Evolutionary conservation across 2,888 invertebrate genomes (phyloP).

Genomic region (Brachypalpus laphriformis): DNA sequence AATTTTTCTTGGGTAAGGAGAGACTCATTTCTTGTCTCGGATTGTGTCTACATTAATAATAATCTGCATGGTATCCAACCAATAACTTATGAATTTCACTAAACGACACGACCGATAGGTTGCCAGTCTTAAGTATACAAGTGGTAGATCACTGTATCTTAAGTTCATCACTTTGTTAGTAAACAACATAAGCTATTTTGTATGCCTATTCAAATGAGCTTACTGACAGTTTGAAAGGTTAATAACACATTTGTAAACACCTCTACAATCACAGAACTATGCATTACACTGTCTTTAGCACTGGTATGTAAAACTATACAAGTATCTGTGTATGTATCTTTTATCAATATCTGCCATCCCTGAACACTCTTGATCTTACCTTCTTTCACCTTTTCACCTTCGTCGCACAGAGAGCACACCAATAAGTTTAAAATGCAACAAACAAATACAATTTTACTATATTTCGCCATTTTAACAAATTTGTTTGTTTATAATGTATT

Average conservation of each 20-base stretch:
- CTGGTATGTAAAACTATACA: background rate
- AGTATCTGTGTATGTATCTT: no score
- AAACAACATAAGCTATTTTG: conserved; percentile 21
- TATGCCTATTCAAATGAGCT: no score
- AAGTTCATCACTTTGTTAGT: conserved; percentile 12
- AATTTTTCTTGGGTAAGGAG: no score
- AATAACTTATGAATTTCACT: no score
- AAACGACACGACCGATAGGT: no score
- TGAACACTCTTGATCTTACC: conserved; percentile 68
- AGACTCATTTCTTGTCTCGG: no score
- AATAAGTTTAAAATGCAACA: conserved; percentile 43
- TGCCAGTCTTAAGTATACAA: no score
- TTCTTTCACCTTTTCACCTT: conserved; percentile 53
- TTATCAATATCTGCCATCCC: no score
- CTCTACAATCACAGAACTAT: background rate
- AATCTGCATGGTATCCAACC: no score
- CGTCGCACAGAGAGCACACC: conserved; percentile 21
- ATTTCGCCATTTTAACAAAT: conserved; percentile 41
- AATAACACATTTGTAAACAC: conserved; percentile 14
- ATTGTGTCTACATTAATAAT: no score
- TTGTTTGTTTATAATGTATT: no score
- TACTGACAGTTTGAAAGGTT: conserved; percentile 2
- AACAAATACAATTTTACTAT: conserved; percentile 28
- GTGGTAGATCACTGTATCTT: no score
- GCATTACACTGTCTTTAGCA: background rate